Evolutionary conservation across 2,888 invertebrate species (phyloP), one percentile per base, ranked within the genome.

Genomic region (Dynastes maya): DNA sequence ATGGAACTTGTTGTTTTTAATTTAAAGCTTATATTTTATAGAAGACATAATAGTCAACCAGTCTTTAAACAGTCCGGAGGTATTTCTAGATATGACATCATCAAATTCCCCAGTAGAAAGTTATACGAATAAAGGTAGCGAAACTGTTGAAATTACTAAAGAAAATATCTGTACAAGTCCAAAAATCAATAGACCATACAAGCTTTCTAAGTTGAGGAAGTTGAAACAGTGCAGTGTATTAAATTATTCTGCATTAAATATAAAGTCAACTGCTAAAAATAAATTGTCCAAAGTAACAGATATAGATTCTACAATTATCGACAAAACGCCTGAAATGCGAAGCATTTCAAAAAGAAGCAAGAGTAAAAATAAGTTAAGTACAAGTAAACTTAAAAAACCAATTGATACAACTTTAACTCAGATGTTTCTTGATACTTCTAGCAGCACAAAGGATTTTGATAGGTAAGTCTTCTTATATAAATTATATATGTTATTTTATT

Each of bases 221-320:
- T 53, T 53, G 61, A 71, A 72, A 53, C 61, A 72, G n/a, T 8
- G n/a, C 32, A 65, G 22, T 53, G 22, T 9, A 1, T 22, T 29
- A 45, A 78, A 71, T 78, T 64, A 65, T 64, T 64, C 72, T 27
- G 16, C 71, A 37, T 51, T 78, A 37, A 51, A n/a, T 16, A 27
- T 64, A 64, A 70, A 55, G 2, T 3, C 22, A 61, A 6, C 45
- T 45, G 27, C 61, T 16, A 53, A 55, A 11, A 61, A 13, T 45
- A 74, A 63, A 32, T 49, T 55, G 22, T 11, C 71, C 27, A 71
- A 49, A 27, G 22, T 13, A 51, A 8, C 64, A 49, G 70, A 77
- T 77, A 22, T 75, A 49, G 77, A 79, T 61, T 55, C 76, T 13
- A 77, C 75, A 22, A 51, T 79, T 45, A 77, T 79, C 32, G 74